A percentile compares a stretch with the other conserved stretches of the same genome.
phyloP scores from a whole-genome alignment of 2,113 vertebrate genomes.

The Syngnathoides biaculeatus region DNA sequence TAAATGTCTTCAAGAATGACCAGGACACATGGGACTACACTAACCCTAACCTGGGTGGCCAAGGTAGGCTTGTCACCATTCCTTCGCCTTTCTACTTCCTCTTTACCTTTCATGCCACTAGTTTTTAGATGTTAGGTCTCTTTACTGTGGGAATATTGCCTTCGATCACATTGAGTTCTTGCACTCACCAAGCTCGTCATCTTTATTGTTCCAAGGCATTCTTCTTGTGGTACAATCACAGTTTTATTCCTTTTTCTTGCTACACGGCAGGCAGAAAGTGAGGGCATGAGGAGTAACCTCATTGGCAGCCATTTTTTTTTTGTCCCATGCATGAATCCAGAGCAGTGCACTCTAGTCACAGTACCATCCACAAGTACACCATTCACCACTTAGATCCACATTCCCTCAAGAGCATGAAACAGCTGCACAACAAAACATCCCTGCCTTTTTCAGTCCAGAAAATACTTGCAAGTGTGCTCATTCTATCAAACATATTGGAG shows the following conservation, averaged over 20 bases:
- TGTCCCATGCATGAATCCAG: slow-evolving; percentile 51
- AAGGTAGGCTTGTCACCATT: slow-evolving; percentile 77
- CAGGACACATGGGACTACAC: slow-evolving; percentile 98
- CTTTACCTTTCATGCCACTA: slow-evolving; percentile 74
- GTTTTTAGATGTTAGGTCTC: slow-evolving; percentile 61
- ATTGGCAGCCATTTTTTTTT: slow-evolving; percentile 38
- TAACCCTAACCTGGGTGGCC: slow-evolving; percentile 89
- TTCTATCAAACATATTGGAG: slow-evolving; percentile 65
- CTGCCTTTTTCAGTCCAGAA: slow-evolving; percentile 17
- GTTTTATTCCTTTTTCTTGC: slow-evolving; percentile 54
- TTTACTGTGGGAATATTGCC: slow-evolving; percentile 52
- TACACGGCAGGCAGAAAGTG: slow-evolving; percentile 58
- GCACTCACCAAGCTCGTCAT: not conserved
- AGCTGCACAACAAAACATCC: slow-evolving; percentile 44
- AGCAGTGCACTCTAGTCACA: slow-evolving; percentile 21
- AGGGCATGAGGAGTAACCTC: slow-evolving; percentile 70
- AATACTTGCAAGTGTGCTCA: slow-evolving; percentile 17
- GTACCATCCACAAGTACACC: slow-evolving; percentile 16
- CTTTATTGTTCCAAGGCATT: slow-evolving; percentile 41
- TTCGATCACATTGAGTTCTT: slow-evolving; percentile 32
- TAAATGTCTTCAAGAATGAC: slow-evolving; percentile 97
- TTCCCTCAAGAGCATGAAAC: slow-evolving; percentile 61
- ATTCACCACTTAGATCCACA: slow-evolving; percentile 42
- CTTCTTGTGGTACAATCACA: slow-evolving; percentile 52
- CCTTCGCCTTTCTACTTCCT: slow-evolving; percentile 31